phyloP scores from a whole-genome alignment of 1,140 invertebrate genomes.

The Magallana ariakensis region DNA sequence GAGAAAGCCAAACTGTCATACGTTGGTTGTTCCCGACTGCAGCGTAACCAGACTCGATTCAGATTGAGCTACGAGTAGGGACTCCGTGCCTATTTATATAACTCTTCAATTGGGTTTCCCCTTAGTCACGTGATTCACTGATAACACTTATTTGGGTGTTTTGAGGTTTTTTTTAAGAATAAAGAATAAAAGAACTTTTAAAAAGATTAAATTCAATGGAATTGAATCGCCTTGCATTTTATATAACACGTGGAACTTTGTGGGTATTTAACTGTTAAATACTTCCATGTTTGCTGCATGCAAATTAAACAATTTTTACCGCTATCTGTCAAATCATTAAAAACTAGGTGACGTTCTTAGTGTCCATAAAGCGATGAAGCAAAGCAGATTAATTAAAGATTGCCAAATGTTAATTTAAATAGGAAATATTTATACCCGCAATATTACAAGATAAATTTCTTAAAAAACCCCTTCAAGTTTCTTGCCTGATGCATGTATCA shows the following conservation, averaged over 20 bases:
- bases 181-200: no score
- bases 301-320: not conserved
- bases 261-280: not conserved
- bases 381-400: slow-evolving; percentile 1
- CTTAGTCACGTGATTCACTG: not conserved
- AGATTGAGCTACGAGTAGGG: not conserved
- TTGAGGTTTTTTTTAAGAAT: no score
- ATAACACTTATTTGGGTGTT: no score
- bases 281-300: slow-evolving; percentile 1
- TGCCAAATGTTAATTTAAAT: not conserved
- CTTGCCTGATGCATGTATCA: not conserved
- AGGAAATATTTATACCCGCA: not conserved
- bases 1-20: not conserved
- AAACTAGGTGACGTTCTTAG: not conserved
- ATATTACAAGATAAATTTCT: not conserved
- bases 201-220: no score
- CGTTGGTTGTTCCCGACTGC: not conserved
- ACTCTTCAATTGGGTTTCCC: slow-evolving; percentile 13
- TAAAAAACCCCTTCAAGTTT: not conserved
- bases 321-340: slow-evolving; percentile 1
- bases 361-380: not conserved
- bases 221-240: no score
- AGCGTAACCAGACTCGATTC: not conserved
- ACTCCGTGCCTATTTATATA: slow-evolving; percentile 8
- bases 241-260: not conserved